phyloP scores from a whole-genome alignment of 2,888 invertebrate genomes.

The Oithona nana region DNA sequence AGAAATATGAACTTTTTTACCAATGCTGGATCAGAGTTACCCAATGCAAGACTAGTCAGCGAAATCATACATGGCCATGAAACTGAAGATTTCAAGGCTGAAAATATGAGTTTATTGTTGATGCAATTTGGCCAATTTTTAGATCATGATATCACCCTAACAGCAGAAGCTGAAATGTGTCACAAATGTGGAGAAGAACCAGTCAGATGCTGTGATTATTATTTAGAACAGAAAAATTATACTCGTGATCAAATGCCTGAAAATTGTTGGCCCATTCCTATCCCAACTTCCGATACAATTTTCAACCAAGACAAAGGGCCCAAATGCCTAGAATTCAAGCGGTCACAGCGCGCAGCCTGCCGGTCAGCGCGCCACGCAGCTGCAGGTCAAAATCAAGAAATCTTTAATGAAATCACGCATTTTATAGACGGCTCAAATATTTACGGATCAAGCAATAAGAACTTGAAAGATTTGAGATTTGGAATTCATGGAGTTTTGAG shows the following conservation, averaged over 20 bases:
- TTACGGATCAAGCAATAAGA: background rate
- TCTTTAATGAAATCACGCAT: background rate
- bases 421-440: slow-evolving; percentile 7
- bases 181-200: background rate
- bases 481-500: background rate
- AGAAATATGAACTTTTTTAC: background rate
- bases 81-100: background rate
- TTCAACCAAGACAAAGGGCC: slow-evolving; percentile 24
- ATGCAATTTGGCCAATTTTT: slow-evolving; percentile 18
- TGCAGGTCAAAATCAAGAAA: background rate
- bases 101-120: background rate
- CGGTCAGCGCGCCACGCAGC: background rate
- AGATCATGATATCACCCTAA: slow-evolving; percentile 17
- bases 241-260: background rate
- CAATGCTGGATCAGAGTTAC: background rate
- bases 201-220: slow-evolving; percentile 5
- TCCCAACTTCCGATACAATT: background rate
- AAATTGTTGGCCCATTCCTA: background rate
- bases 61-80: background rate
- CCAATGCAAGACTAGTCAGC: slow-evolving; percentile 6
- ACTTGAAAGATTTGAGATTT: background rate
- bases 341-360: background rate
- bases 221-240: background rate
- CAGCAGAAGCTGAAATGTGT: slow-evolving; percentile 2
- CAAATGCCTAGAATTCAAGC: slow-evolving; percentile 23